Base-by-base conservation (phyloP, 2,797 vertebrate species). In the Macropus fuliginosus region DNA sequence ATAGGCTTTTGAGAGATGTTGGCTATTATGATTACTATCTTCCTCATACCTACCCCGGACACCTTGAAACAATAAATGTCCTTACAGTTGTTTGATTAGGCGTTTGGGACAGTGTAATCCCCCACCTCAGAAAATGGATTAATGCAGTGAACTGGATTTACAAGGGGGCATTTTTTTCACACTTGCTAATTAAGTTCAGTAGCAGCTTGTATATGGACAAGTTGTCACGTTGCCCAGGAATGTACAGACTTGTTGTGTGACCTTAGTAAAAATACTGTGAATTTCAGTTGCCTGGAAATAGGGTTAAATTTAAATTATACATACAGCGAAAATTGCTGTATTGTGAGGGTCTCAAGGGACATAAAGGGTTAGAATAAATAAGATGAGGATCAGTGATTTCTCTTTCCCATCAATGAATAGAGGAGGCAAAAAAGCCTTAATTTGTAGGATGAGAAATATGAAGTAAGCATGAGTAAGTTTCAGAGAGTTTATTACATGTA, bases 381-480 rank as follows among this genome's bases (percentile, higher is more conserved):
- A 74, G 46, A 50, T 93, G 94, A 89, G 46, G 94, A 97, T 94
- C 92, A 74, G 91, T 74, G 46, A 24, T 94, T 95, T 74, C 92
- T 34, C 16, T 24, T 94, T 95, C 56, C 59, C 24, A 18, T n/a
- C 92, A 54, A 87, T 21, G 91, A 94, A 46, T 90, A 46, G 1
- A 0, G 87, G 62, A 94, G 87, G 94, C 91, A 81, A 96, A 96
- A 96, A 54, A 29, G 55, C 40, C 56, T 94, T 91, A 24, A 66
- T 94, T 93, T 94, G 56, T 2, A 94, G 40, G 54, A n/a, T 95
- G 66, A 95, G 62, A 95, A 93, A 95, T 92, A 94, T 92, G 94
- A 98, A 74, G 90, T 95, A 97, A 96, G 94, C 55, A 91, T 94
- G 93, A 91, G 56, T 91, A 91, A 89, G 91, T 96, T 97, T 95